Base-by-base conservation (phyloP, 2,113 vertebrate species). In the Sisor rabdophorus region DNA sequence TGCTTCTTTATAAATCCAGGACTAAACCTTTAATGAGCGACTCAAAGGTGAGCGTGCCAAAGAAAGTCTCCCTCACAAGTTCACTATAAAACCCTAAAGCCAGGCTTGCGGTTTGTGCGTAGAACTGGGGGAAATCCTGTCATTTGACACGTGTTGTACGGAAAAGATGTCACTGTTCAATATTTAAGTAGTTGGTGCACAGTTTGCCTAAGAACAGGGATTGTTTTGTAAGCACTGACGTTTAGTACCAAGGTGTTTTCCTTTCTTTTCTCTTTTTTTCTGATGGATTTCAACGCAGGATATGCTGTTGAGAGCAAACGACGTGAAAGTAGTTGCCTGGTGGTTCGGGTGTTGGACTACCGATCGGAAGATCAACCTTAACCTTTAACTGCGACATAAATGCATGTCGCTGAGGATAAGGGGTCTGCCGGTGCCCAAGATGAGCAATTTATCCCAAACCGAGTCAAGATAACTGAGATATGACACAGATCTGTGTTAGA, bases 401-500 rank as follows among this genome's bases (percentile, higher is more conserved):
- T 36, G 32, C 6, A 36, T 6, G 32, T 36, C 32, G 32, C 32
- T 36, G 32, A 3, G 32, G 32, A 36, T 36, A 36, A 36, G 3
- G 32, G 32, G 32, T 36, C 32, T 36, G 32, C 32, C 32, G 6
- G 32, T 36, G 32, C 50, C 65, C 64, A 11, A 28, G 65, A 19
- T 68, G 50, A 26, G 4, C 15, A 1, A 16, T 68, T 67, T 13
- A 47, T 36, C 64, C 16, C 64, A 68, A 48, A 48, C 40, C 22
- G 44, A 68, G 65, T 68, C 48, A 68, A 68, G 65, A 68, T 52
- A 44, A 68, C 22, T 20, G 65, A 52, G 65, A 68, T 68, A 68
- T 68, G 64, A 50, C 64, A 48, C 22, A 48, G 22, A 24, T 48
- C 64, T 68, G 64, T 68, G 64, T 50, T 68, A 68, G 44, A 68